Conservation (phyloP, 1,140 invertebrate genomes). For the Lucilia cuprina region DNA sequence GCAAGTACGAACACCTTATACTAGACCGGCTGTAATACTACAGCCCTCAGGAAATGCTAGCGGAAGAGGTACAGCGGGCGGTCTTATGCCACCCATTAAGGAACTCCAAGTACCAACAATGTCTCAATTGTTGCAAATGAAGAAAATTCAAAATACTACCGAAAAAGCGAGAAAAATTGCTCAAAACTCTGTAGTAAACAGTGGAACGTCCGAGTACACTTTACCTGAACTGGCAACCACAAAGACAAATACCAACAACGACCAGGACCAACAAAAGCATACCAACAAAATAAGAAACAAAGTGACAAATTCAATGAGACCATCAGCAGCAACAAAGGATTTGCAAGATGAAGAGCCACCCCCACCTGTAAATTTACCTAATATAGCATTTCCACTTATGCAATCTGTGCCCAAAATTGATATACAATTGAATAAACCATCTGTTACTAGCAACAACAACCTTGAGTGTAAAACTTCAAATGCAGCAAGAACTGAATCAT, state of each 20-base stretch:
- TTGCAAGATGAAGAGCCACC: conserved; percentile 58
- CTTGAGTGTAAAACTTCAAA: background rate
- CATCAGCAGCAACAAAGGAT: conserved; percentile 48
- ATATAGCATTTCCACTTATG: conserved; percentile 69
- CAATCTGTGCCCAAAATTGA: conserved; percentile 69
- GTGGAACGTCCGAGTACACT: background rate
- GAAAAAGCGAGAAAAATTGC: conserved; percentile 70
- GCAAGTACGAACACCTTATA: conserved; percentile 41
- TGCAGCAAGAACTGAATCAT: background rate
- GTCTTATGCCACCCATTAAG: conserved; percentile 41
- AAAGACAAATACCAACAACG: background rate
- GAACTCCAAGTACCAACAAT: conserved; percentile 68
- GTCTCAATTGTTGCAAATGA: conserved; percentile 68
- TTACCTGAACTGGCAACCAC: background rate
- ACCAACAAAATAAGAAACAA: conserved; percentile 64
- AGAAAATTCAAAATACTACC: conserved; percentile 70
- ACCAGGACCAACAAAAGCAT: conserved; percentile 52
- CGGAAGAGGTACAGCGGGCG: background rate
- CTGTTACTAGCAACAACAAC: conserved; percentile 32
- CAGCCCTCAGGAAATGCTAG: conserved; percentile 34
- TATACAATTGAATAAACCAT: conserved; percentile 54
- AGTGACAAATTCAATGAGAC: conserved; percentile 43
- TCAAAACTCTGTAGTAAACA: conserved; percentile 17
- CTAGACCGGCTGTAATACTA: conserved; percentile 37
- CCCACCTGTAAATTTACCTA: conserved; percentile 67